Evolutionary conservation across 2,797 vertebrate species (phyloP).

Genomic region (Xerus rutilus): DNA sequence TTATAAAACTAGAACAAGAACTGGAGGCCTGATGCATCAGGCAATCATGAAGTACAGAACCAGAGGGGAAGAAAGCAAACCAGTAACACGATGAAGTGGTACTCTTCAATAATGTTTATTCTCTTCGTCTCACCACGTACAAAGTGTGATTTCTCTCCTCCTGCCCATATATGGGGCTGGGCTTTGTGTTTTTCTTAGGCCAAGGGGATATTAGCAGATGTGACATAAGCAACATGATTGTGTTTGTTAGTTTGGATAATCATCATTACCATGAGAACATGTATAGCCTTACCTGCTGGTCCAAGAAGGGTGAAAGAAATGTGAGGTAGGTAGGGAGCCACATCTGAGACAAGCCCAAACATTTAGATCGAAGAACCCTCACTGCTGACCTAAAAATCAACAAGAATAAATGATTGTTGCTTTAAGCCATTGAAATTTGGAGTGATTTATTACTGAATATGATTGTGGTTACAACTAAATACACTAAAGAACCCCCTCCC

Average conservation of each 20-base stretch:
- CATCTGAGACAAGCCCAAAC: background rate
- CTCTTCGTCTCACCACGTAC: background rate
- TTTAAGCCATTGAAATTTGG: background rate
- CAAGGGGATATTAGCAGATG: background rate
- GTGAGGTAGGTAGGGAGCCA: background rate
- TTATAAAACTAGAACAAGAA: background rate
- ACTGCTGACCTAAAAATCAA: background rate
- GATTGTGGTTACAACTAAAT: background rate
- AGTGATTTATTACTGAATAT: background rate
- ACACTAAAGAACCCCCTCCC: background rate
- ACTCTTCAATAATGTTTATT: slow-evolving; percentile 10
- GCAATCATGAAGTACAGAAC: background rate
- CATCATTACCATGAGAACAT: background rate
- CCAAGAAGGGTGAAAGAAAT: background rate
- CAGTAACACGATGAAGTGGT: background rate
- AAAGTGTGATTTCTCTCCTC: background rate
- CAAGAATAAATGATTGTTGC: background rate
- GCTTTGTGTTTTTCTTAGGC: background rate
- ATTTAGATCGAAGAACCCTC: background rate
- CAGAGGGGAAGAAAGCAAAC: background rate
- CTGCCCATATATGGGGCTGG: background rate
- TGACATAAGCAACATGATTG: background rate
- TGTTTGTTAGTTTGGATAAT: background rate
- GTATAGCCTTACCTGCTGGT: background rate
- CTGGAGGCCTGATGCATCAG: background rate